A percentile compares a stretch with the other conserved stretches of the same genome.
phyloP scores from a whole-genome alignment of 2,797 vertebrate species.

The Loris lydekkerianus region DNA sequence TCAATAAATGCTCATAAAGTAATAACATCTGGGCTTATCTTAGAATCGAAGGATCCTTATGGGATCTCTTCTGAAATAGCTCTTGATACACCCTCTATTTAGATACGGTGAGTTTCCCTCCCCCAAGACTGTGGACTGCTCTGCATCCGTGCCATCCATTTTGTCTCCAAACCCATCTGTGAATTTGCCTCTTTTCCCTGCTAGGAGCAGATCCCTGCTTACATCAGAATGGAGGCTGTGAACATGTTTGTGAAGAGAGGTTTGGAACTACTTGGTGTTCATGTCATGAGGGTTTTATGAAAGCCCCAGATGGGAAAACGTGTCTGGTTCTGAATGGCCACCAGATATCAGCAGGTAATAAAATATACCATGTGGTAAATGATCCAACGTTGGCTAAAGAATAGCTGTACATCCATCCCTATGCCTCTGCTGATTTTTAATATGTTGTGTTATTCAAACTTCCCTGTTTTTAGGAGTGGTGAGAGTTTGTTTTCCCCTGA shows the following conservation, averaged over 20 bases:
- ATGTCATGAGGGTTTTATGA: slow-evolving; percentile 88
- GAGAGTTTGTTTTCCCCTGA: background rate
- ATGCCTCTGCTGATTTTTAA: background rate
- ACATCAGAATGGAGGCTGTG: slow-evolving; percentile 92
- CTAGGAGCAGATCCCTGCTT: slow-evolving; percentile 91
- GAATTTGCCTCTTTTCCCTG: background rate
- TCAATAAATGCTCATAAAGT: background rate
- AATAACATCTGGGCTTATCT: background rate
- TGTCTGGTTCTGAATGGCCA: slow-evolving; percentile 83
- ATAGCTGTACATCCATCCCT: background rate
- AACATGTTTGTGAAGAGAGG: slow-evolving; percentile 92
- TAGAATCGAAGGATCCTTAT: background rate
- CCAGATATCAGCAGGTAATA: slow-evolving; percentile 87
- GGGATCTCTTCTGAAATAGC: background rate
- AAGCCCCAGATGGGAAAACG: slow-evolving; percentile 86
- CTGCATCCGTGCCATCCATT: background rate
- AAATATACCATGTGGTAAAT: background rate
- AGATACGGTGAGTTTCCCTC: background rate
- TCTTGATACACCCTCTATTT: background rate
- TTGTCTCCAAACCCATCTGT: background rate
- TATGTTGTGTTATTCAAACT: background rate
- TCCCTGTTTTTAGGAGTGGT: background rate
- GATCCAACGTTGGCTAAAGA: background rate
- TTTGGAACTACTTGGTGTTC: slow-evolving; percentile 89
- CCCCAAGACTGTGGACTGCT: background rate